phyloP scores from a whole-genome alignment of 2,797 vertebrate genomes.

The Phrynocephalus vlangalii region DNA sequence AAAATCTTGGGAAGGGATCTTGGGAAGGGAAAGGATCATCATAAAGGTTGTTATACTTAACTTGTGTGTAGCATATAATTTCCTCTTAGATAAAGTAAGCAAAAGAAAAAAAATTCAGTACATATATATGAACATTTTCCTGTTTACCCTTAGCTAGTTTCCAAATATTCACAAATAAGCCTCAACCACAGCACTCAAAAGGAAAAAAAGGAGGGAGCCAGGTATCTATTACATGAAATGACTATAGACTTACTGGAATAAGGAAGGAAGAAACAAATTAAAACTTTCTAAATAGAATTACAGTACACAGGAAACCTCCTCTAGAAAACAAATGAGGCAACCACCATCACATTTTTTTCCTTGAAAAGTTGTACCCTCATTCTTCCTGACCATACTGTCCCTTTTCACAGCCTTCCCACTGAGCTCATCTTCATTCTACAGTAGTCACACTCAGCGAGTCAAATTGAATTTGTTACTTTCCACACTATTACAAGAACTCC shows the following conservation, averaged over 20 bases:
- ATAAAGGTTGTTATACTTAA: background rate
- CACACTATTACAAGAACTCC: constrained; percentile 7
- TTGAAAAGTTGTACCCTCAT: background rate
- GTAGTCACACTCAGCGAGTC: constrained; percentile 4
- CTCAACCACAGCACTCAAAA: background rate
- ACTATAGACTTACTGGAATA: background rate
- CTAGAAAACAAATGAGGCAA: constrained; percentile 21
- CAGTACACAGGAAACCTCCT: background rate
- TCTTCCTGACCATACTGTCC: background rate
- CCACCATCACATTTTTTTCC: constrained; percentile 1
- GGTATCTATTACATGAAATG: background rate
- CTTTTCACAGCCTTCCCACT: constrained; percentile 5
- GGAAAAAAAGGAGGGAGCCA: background rate
- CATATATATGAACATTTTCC: background rate
- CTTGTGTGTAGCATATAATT: background rate
- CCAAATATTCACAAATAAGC: background rate
- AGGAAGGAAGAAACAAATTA: background rate
- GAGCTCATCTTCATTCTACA: constrained; percentile 27
- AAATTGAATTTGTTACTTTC: constrained; percentile 32
- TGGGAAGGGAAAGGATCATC: background rate
- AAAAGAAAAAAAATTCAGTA: background rate
- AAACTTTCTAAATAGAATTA: constrained; percentile 26
- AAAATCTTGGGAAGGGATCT: background rate
- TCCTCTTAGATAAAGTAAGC: background rate
- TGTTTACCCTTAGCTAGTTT: background rate